Base-by-base conservation (phyloP, 30 jellyfish, hydroid and myxozoan genomes). In the Cassiopea xamachana region DNA sequence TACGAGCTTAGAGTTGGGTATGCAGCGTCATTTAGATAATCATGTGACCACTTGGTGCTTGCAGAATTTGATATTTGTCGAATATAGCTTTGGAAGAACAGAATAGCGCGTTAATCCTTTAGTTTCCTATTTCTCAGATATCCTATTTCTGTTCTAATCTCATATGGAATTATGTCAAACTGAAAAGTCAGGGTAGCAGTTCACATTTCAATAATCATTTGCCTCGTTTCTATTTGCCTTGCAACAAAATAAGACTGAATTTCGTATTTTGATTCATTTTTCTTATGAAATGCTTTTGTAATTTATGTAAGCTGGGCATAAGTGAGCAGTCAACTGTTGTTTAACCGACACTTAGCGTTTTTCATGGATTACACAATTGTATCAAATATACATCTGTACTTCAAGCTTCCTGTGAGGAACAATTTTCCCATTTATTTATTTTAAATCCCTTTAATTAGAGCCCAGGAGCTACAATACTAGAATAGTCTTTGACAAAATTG, bases 91-190 rank as follows among this genome's bases (percentile, higher is more conserved):
- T 17, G 18, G 55, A 71, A 4, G 81, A 82, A 82, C 45, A 51
- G 51, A 1, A 82, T 64, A 79, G 12, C n/a, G 90, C 90, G 90
- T 49, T 82, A 82, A 82, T 82, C 90, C 74, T 43, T 17, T 48
- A 67, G 90, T 80, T 48, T 44, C 51, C 46, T 55, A 78, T 14
- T 60, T 78, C 75, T 48, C 55, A 60, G 55, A 74, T 78, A 78
- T 78, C 87, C 5, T 50, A 69, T 78, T 78, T 78, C 87, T 49
- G 75, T 17, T 78, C 19, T 78, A 78, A 78, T 78, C 87, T 78
- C 17, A 16, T 44, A 78, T 2, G 87, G 87, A 78, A 60, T 78
- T 78, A 49, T 48, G 46, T 59, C 70, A 50, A 18, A 55, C 4
- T 71, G 58, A 55, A 71, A 55, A 71, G n/a, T 71, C 58, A 43